Evolutionary conservation across 2,797 vertebrate species (phyloP).

Genomic region (Gymnoscopelus microlampas): DNA sequence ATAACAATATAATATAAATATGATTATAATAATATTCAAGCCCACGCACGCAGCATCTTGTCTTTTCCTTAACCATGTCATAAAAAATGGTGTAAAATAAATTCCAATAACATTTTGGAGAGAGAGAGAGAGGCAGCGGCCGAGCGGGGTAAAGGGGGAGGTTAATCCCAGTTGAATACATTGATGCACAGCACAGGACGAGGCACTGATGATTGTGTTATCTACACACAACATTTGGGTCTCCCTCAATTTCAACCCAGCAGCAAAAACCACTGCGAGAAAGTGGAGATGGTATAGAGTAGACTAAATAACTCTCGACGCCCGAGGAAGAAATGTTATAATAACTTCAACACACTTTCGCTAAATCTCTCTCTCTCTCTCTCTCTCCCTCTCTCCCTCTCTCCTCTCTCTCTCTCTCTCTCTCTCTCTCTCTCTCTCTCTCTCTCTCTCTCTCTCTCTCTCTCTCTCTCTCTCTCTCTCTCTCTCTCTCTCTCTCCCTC

Average conservation of each 20-base stretch:
- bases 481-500: neutral
- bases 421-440: constrained; percentile 38
- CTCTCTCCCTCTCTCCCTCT: constrained; percentile 50
- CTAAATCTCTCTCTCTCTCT: neutral
- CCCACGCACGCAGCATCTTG: too few relatives aligned
- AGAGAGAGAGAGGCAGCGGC: constrained; percentile 66
- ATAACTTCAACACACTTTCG: constrained; percentile 89
- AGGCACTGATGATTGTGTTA: constrained; percentile 88
- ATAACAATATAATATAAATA: too few relatives aligned
- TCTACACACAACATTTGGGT: constrained; percentile 92
- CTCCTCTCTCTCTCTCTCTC: neutral
- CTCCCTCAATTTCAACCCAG: constrained; percentile 88
- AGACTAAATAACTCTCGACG: constrained; percentile 67
- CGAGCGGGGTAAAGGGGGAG: constrained; percentile 68
- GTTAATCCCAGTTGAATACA: constrained; percentile 94
- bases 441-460: constrained; percentile 34
- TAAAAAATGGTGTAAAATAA: constrained; percentile 70
- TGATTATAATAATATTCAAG: too few relatives aligned
- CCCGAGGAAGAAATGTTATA: constrained; percentile 91
- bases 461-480: too few relatives aligned
- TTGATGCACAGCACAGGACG: constrained; percentile 85
- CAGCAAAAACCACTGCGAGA: constrained; percentile 85
- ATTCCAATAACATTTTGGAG: constrained; percentile 82
- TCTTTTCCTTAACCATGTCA: too few relatives aligned
- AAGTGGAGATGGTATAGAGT: constrained; percentile 80